Conservation (phyloP, 2,888 invertebrate species). For the Lagria hirta region DNA sequence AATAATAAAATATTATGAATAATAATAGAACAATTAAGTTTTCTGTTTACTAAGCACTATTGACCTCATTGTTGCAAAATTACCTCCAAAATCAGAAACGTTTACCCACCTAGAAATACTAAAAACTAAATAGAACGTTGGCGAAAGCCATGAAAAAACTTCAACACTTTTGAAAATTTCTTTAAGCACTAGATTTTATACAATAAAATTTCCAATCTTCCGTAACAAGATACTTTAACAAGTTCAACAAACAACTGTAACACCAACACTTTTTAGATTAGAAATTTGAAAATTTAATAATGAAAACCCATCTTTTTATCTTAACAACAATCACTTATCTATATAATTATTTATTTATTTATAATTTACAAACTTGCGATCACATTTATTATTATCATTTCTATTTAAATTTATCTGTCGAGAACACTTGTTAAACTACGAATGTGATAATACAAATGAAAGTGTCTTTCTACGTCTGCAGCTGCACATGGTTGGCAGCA, state of each 20-base stretch:
- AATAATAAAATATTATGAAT: too few species aligned
- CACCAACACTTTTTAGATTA: slow-evolving; percentile 23
- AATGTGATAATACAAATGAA: slow-evolving; percentile 26
- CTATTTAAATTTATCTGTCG: slow-evolving; percentile 29
- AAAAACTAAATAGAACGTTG: slow-evolving; percentile 11
- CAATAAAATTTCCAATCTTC: slow-evolving; percentile 4
- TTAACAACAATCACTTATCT: slow-evolving; percentile 28
- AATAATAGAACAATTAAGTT: too few species aligned
- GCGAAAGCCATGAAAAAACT: slow-evolving; percentile 16
- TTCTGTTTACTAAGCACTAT: too few species aligned
- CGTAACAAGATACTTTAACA: slow-evolving; percentile 28
- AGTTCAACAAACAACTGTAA: slow-evolving; percentile 31
- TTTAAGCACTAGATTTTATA: slow-evolving; percentile 11
- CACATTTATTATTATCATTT: slow-evolving; percentile 29
- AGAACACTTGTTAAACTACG: too few species aligned
- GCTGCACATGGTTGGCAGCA: slow-evolving; percentile 35
- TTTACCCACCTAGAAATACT: too few species aligned
- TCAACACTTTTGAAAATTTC: slow-evolving; percentile 7
- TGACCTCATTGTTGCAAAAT: too few species aligned
- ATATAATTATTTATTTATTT: too few species aligned
- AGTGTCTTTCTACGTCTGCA: slow-evolving; percentile 27
- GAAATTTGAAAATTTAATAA: too few species aligned
- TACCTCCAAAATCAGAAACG: too few species aligned
- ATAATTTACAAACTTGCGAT: slow-evolving; percentile 24
- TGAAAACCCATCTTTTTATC: too few species aligned